Conservation (phyloP, 2,797 vertebrate species). For the Cynodonichthys magdalenae region DNA sequence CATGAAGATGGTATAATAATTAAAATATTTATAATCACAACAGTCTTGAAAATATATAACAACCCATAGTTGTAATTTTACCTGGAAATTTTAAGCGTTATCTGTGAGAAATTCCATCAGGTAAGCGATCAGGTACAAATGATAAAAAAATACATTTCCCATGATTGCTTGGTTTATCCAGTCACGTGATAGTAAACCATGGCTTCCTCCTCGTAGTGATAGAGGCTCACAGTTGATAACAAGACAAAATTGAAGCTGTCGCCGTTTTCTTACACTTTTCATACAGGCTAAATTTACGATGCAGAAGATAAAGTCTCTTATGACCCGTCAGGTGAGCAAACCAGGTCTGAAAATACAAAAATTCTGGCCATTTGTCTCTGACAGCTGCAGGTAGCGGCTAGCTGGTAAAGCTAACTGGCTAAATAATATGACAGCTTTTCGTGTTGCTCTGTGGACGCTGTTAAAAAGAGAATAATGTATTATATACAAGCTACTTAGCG, state of each 20-base stretch:
- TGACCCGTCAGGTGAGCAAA: slow-evolving; percentile 92
- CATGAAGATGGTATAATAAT: neutral
- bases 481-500: neutral
- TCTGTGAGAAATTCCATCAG: neutral
- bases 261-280: neutral
- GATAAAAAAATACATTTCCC: slow-evolving; percentile 81
- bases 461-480: neutral
- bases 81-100: neutral
- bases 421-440: slow-evolving; percentile 69
- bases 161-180: slow-evolving; percentile 23
- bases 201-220: slow-evolving; percentile 79
- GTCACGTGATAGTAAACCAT: slow-evolving; percentile 86
- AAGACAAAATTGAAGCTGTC: slow-evolving; percentile 31
- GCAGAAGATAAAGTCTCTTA: slow-evolving; percentile 98
- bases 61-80: neutral
- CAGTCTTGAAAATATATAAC: neutral
- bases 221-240: slow-evolving; percentile 60
- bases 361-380: slow-evolving; percentile 9
- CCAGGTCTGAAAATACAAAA: neutral
- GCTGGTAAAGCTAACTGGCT: slow-evolving; percentile 62
- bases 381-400: slow-evolving; percentile 56
- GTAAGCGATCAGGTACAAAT: accelerated
- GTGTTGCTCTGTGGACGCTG: slow-evolving; percentile 13
- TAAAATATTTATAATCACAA: neutral
- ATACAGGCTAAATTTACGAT: slow-evolving; percentile 67